A percentile compares a stretch with the other conserved stretches of the same genome.
Evolutionary conservation across 2,113 vertebrate genomes (phyloP).

Genomic region (Gallinago undulata): DNA sequence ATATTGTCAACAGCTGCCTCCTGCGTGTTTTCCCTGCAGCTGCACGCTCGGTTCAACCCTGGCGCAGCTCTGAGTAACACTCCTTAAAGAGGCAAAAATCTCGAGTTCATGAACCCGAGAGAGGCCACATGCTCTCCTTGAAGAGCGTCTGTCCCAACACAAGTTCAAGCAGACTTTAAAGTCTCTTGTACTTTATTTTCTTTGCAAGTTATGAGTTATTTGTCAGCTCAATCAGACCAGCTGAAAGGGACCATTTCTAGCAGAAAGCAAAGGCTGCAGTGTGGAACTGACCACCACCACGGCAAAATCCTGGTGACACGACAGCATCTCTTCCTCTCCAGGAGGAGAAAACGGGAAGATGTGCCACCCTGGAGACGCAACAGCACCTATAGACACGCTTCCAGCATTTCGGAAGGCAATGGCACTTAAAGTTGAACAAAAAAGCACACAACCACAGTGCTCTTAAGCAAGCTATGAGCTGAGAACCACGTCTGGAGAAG

Average conservation of each 20-base stretch:
- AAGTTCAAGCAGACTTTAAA: background rate
- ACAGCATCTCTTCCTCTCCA: background rate
- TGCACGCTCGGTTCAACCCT: background rate
- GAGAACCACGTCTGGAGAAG: background rate
- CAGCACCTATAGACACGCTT: background rate
- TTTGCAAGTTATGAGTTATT: background rate
- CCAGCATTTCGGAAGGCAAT: background rate
- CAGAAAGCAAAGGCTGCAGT: background rate
- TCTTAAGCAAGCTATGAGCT: background rate
- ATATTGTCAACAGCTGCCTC: background rate
- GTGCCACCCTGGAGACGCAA: background rate
- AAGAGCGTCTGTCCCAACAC: background rate
- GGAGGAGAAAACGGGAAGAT: background rate
- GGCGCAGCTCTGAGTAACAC: background rate
- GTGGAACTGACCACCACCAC: background rate
- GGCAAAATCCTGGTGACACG: background rate
- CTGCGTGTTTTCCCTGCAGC: background rate
- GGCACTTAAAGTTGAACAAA: background rate
- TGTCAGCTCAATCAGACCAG: background rate
- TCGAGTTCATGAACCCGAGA: background rate
- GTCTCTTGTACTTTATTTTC: background rate
- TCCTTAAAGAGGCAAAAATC: conserved; percentile 6
- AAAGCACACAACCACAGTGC: background rate
- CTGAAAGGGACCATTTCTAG: background rate
- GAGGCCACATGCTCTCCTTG: background rate